phyloP scores from a whole-genome alignment of 2,113 vertebrate genomes.

The Scopus umbretta region DNA sequence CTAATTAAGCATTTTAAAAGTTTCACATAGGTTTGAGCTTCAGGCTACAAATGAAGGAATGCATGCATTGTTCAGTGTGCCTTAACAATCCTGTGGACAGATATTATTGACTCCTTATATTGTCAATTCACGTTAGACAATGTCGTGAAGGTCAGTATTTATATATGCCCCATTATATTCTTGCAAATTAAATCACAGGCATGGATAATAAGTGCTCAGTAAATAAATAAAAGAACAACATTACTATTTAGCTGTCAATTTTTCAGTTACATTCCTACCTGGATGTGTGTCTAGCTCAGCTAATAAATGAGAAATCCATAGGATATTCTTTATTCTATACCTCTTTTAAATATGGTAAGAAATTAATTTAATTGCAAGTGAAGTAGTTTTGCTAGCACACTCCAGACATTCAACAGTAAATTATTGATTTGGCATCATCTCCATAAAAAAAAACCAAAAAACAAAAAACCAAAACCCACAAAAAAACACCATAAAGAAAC shows the following conservation, averaged over 20 bases:
- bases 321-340: neutral
- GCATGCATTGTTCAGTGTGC: neutral
- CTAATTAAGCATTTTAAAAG: neutral
- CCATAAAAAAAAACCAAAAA: neutral
- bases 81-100: neutral
- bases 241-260: neutral
- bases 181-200: neutral
- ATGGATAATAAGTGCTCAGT: neutral
- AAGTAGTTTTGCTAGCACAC: neutral
- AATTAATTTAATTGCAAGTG: neutral
- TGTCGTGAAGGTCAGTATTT: neutral
- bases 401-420: neutral
- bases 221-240: neutral
- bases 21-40: neutral
- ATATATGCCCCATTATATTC: neutral
- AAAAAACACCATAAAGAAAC: no score
- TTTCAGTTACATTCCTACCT: neutral
- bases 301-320: neutral
- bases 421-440: neutral
- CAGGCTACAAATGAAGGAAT: neutral
- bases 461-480: no score
- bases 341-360: neutral
- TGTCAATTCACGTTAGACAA: neutral
- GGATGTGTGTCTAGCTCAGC: neutral
- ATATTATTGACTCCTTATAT: neutral